Percentiles rank a stretch among this genome's conserved stretches.
Conservation (phyloP, 2,113 vertebrate species). For the Rhineura floridana region DNA sequence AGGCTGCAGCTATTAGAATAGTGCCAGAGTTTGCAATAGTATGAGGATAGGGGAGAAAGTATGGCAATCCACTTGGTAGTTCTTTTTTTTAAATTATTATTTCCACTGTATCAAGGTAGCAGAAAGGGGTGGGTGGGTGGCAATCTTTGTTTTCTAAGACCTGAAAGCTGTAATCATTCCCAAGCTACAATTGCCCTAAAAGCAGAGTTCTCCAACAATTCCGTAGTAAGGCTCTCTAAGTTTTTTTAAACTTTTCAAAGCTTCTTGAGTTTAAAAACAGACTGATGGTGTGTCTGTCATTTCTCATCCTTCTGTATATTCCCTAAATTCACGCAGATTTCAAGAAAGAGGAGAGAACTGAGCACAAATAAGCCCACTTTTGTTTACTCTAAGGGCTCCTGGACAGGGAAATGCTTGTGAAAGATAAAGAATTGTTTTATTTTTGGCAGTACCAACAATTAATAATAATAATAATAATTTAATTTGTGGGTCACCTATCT, state of each 20-base stretch:
- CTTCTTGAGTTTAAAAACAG: neutral
- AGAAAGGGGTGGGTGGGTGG: neutral
- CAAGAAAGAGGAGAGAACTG: neutral
- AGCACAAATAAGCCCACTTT: neutral
- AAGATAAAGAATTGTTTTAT: constrained; percentile 10
- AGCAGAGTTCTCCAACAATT: neutral
- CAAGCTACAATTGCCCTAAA: neutral
- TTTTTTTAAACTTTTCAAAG: neutral
- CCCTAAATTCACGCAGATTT: neutral
- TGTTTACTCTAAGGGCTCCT: neutral
- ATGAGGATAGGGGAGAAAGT: neutral
- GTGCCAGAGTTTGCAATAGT: neutral
- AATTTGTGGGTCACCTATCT: no score
- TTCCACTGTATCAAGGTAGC: neutral
- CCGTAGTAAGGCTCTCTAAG: neutral
- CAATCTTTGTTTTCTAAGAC: neutral
- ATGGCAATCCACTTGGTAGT: neutral
- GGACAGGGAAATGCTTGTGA: neutral
- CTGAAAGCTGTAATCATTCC: neutral
- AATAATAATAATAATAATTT: no score
- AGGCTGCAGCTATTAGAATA: neutral
- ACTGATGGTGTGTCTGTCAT: neutral
- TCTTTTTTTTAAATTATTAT: neutral
- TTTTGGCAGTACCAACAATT: constrained; percentile 3
- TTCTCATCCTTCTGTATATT: neutral